phyloP scores from a whole-genome alignment of 1,140 invertebrate genomes.

The Zaprionus ghesquierei region DNA sequence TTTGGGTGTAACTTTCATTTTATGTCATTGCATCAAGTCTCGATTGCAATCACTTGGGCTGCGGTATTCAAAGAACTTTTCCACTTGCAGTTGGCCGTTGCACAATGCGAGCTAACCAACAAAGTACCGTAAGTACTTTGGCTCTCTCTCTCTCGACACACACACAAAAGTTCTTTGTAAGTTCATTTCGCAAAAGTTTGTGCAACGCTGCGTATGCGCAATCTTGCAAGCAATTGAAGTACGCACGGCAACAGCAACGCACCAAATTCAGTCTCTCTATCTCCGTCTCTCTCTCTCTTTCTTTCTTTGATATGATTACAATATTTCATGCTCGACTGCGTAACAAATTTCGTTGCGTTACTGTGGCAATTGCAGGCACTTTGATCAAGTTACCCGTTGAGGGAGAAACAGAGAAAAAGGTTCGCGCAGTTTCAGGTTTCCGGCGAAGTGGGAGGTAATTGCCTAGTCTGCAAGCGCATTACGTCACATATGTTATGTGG shows the following conservation, averaged over 20 bases:
- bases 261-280: background rate
- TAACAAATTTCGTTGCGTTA: conserved; percentile 6
- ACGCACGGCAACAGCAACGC: conserved; percentile 1
- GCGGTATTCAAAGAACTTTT: conserved; percentile 17
- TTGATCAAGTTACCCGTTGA: conserved; percentile 17
- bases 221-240: conserved; percentile 28
- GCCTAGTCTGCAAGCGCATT: conserved; percentile 21
- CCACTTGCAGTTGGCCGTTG: conserved; percentile 29
- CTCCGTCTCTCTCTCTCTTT: background rate
- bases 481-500: conserved; percentile 39
- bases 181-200: conserved; percentile 2
- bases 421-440: background rate
- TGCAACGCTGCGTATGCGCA: conserved; percentile 30
- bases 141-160: no score
- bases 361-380: conserved; percentile 23
- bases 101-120: conserved; percentile 5
- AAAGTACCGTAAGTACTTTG: background rate
- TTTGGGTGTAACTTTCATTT: background rate
- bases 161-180: conserved; percentile 17
- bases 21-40: conserved; percentile 26
- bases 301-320: conserved; percentile 22
- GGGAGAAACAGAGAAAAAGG: background rate
- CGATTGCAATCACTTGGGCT: conserved; percentile 61
- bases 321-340: conserved; percentile 25
- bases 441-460: background rate